Evolutionary conservation across 2,888 invertebrate genomes (phyloP).

Genomic region (Acronicta aceris): DNA sequence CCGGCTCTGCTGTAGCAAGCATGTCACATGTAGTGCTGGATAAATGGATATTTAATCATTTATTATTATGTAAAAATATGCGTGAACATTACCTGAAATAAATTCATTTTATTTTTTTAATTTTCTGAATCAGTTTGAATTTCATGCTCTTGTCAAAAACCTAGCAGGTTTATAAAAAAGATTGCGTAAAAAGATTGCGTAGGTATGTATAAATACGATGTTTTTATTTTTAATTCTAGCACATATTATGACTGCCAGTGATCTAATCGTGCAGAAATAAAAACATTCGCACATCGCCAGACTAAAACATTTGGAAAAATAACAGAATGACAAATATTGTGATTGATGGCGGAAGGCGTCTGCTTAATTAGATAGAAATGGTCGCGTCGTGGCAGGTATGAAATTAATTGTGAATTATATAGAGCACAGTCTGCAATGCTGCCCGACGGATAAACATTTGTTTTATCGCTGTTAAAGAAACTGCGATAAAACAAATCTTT

Average conservation of each 20-base stretch:
- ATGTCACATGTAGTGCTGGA: too few relatives aligned
- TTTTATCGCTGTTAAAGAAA: slow-evolving; percentile 14
- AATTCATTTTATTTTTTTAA: too few relatives aligned
- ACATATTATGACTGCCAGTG: slow-evolving; percentile 3
- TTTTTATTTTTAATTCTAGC: slow-evolving; percentile 8
- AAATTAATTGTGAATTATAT: slow-evolving; percentile 36
- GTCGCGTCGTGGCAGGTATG: slow-evolving; percentile 9
- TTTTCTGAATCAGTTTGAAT: too few relatives aligned
- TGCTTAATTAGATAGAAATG: slow-evolving; percentile 26
- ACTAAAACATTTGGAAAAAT: slow-evolving; percentile 32
- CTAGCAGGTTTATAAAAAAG: slow-evolving; percentile 6
- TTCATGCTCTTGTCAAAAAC: too few relatives aligned
- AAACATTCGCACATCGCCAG: slow-evolving; percentile 11
- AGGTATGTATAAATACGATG: slow-evolving; percentile 4
- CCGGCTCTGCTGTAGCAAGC: too few relatives aligned
- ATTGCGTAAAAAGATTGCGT: too few relatives aligned
- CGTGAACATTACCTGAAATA: too few relatives aligned
- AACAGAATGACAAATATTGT: slow-evolving; percentile 19
- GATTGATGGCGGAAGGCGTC: slow-evolving; percentile 9
- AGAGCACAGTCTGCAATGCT: not conserved
- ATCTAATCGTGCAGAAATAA: slow-evolving; percentile 20
- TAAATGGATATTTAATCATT: too few relatives aligned
- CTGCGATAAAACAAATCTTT: slow-evolving; percentile 59
- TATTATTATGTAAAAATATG: too few relatives aligned
- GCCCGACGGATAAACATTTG: too few relatives aligned